Base-by-base conservation (phyloP, 2,888 invertebrate genomes). In the Volucella bombylans region DNA sequence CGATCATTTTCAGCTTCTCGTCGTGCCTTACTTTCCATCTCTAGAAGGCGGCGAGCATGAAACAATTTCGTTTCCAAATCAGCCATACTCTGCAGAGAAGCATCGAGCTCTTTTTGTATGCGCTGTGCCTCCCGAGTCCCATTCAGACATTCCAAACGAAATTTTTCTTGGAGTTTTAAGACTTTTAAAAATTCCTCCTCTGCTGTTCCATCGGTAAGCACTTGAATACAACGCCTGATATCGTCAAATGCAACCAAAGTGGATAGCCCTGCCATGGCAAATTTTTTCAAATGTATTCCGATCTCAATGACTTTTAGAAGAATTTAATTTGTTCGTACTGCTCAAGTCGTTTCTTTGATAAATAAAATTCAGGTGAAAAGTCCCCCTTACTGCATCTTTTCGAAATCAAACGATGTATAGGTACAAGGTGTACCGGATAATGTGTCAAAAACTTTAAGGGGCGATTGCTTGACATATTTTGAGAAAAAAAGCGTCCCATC, bases 61-160 rank as follows among this genome's bases (percentile, higher is more conserved):
- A 95, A 95, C 83, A 98, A 93, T 90, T 97, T 96, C 4, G 95
- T 94, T 88, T 97, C 96, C 88, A 96, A 93, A 88, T 95, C 95
- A 6, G 94, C 93, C 77, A 95, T 94, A 59, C 96, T 95, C 18
- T 94, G 93, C 47, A 95, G 94, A 4, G 95, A 94, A 65, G 94
- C 94, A 83, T 96, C 95, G 38, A 97, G 91, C 88, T 95, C 94
- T 0, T 93, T 92, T 88, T 96, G 95, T 18, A 97, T 93, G 0
- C 96, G 93, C 52, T 93, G 92, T n/a, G 95, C 94, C 89, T 97
- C 97, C 8, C 94, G 93, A 45, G 95, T 94, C 0, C 95, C 94
- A 1, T 94, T 93, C 0, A 94, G 91, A 94, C 95, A 96, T 88
- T 95, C 95, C 15, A 93, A 92, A 6, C 95, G 93, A 87, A 95